Evolutionary conservation across 2,888 invertebrate species (phyloP), one percentile per base, ranked within the genome.

Genomic region (Erebia aethiops): DNA sequence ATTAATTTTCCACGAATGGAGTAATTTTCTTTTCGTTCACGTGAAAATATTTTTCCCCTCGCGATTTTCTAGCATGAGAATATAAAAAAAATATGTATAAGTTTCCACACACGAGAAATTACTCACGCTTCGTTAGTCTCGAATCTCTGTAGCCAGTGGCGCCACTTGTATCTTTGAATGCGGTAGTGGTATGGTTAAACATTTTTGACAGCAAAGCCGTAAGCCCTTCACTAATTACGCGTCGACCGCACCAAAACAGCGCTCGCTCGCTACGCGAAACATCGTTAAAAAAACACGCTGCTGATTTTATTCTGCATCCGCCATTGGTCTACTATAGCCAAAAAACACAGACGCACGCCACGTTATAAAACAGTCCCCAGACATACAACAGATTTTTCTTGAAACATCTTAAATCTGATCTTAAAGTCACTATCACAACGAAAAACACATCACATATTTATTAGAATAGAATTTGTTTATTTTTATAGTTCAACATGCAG

Each of bases 141-240:
- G 67, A 75, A 74, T 82, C 79, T 71, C 79, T 84, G 46, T 74
- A 80, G 75, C 63, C 73, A 77, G 73, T 85, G 57, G 58, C 86
- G 77, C 80, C 81, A 21, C 81, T 77, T 49, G 82, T 76, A 57
- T 81, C 80, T 77, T 80, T 84, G 71, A 84, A 85, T 61, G 86
- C 86, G 75, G 85, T 85, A 71, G 85, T 85, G 11, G 88, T 85
- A 69, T 87, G 88, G 79, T 89, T 88, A 77, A 91, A 90, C 91
- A 91, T 90, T 75, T 77, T 77, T 60, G 54, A 58, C 41, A 60
- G 66, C 64, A 70, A 71, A 73, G 52, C 71, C 73, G 58, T 67
- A 70, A 73, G 49, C 71, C 72, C 67, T 74, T 67, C 71, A 71
- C 73, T 75, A 75, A 77, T 75, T 73, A 76, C 61, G 67, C 62